Conservation (phyloP, 2,888 invertebrate species). For the Trilocha varians region DNA sequence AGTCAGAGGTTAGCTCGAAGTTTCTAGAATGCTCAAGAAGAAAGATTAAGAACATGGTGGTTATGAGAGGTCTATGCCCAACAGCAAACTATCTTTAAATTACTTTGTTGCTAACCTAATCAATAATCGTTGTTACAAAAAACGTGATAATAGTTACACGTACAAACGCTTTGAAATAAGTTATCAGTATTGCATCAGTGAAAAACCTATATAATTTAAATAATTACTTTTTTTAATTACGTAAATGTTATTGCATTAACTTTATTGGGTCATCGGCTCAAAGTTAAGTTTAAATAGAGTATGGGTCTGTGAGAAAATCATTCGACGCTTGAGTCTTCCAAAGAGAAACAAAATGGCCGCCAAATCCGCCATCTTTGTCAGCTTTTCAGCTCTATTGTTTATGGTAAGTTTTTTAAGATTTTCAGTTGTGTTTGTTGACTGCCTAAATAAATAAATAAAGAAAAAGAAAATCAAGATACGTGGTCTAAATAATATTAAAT, state of each 20-base stretch:
- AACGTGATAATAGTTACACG: too few species aligned
- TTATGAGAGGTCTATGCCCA: too few species aligned
- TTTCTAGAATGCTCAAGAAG: too few species aligned
- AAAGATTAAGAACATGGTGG: too few species aligned
- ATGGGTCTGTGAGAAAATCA: neutral
- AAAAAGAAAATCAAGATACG: too few species aligned
- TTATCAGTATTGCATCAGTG: neutral
- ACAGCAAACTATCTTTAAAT: too few species aligned
- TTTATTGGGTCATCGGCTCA: neutral
- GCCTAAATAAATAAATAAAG: too few species aligned
- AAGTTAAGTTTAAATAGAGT: neutral
- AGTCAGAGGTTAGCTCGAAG: too few species aligned
- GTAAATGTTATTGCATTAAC: neutral
- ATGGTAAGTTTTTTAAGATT: conserved; percentile 2
- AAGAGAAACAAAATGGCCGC: conserved; percentile 6
- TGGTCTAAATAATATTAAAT: too few species aligned
- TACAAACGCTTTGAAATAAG: too few species aligned
- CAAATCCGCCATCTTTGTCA: conserved; percentile 3
- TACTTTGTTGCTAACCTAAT: too few species aligned
- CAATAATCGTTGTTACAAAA: too few species aligned
- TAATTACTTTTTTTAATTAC: neutral
- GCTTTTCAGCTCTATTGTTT: conserved; percentile 4
- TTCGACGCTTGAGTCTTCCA: neutral
- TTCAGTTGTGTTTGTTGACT: neutral
- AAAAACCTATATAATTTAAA: neutral